Base-by-base conservation (phyloP, 2,888 invertebrate genomes). In the Deladenus siricidicola region DNA sequence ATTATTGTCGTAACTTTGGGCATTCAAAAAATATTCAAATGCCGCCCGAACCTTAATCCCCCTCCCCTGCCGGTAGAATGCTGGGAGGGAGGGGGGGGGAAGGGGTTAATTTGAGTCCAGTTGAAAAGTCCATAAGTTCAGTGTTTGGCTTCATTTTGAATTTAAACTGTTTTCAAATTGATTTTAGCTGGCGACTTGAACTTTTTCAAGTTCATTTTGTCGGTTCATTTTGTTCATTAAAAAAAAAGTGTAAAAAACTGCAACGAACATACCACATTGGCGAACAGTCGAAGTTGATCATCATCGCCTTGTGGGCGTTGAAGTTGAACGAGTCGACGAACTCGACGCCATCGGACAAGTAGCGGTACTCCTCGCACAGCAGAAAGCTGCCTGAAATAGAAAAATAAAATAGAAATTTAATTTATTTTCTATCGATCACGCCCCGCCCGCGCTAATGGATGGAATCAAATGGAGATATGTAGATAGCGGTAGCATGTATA, bases 231-330 rank as follows among this genome's bases (percentile, higher is more conserved):
- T n/a, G n/a, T n/a, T n/a, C n/a, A n/a, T n/a, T n/a, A n/a, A n/a
- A n/a, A n/a, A n/a, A n/a, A n/a, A n/a, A n/a, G n/a, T n/a, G n/a
- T n/a, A 23, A 14, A 6, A 14, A 45, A 17, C 10, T 8, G 4
- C 10, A 1, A 39, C 17, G 8, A n/a, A 49, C 76, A 83, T 83
- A 92, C 93, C 96, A 98, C 89, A 98, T 88, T 1, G 92, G 92
- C 0, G 96, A 94, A 79, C 96, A 98, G 81, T 98, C 98, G 71
- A 98, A 98, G 81, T 96, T 92, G 8, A 96, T 89, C 91, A 98
- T 89, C 80, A 98, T 82, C 91, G 96, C 96, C 81, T 98, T 98
- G 60, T 93, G 93, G 0, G 96, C 92, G 81, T 99, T 98, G 81
- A 96, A 96, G 2, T 93, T 94, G 68, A 96, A 87, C 0, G 96